These are phyloP conservation scores for Hafferia zeledoni DNA, from an alignment of 2,797 vertebrate genomes.

Conservation along the genomic window DNA sequence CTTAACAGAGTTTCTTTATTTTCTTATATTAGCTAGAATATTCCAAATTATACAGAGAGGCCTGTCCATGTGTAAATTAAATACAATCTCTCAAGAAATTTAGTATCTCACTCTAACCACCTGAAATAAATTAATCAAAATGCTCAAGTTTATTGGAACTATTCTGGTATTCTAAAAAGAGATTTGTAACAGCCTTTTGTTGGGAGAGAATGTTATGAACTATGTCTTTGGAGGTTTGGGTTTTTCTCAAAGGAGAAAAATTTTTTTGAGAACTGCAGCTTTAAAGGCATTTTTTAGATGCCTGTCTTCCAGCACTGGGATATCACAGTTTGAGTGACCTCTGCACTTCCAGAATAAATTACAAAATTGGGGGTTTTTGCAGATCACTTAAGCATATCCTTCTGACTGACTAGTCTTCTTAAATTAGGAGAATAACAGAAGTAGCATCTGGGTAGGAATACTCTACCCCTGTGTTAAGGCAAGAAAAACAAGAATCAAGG, in stretches of 20 bases:
- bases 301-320: neutral
- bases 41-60: neutral
- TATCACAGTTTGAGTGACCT: neutral
- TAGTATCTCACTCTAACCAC: neutral
- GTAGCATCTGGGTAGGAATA: neutral
- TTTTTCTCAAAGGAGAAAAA: neutral
- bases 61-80: neutral
- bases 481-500: neutral
- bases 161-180: neutral
- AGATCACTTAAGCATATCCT: neutral
- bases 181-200: neutral
- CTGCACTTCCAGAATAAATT: neutral
- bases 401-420: neutral
- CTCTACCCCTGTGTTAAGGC: neutral
- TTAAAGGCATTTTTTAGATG: neutral
- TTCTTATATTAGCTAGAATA: neutral
- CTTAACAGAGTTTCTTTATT: neutral
- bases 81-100: neutral
- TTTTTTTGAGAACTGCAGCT: neutral
- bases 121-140: neutral
- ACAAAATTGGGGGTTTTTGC: neutral
- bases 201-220: neutral
- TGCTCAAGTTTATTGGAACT: neutral
- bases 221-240: neutral
- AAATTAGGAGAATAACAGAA: neutral